Percentiles rank a stretch among this genome's conserved stretches.
phyloP scores from a whole-genome alignment of 2,888 invertebrate species.

The Noctua comes region DNA sequence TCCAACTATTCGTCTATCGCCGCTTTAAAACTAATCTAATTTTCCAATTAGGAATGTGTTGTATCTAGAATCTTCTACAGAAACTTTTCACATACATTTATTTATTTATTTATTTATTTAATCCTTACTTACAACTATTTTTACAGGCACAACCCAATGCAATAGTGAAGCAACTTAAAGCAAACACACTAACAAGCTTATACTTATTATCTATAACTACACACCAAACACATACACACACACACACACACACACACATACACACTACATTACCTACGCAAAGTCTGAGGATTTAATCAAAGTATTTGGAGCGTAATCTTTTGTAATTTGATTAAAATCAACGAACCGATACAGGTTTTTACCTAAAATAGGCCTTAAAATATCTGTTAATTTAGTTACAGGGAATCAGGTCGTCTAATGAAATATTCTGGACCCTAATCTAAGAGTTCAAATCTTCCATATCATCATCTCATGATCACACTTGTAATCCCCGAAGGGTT shows the following conservation, averaged over 20 bases:
- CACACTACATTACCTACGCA: neutral
- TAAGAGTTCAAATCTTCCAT: neutral
- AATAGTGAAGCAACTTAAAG: too few species aligned
- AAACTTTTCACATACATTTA: neutral
- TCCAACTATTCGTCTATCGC: neutral
- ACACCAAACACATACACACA: too few species aligned
- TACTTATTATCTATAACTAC: too few species aligned
- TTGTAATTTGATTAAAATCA: constrained; percentile 16
- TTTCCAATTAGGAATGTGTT: neutral
- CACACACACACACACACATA: too few species aligned
- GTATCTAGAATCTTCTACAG: neutral
- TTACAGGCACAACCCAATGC: too few species aligned
- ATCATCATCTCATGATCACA: too few species aligned
- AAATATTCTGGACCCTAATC: neutral
- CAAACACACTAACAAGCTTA: too few species aligned
- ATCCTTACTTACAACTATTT: too few species aligned
- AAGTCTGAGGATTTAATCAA: constrained; percentile 2
- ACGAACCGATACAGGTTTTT: neutral
- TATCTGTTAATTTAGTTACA: neutral
- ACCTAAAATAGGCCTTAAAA: constrained; percentile 3
- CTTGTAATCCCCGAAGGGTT: too few species aligned
- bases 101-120: too few species aligned
- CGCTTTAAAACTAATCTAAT: neutral
- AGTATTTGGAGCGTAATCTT: constrained; percentile 13
- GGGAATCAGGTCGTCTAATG: neutral